Base-by-base conservation (phyloP, 2,888 invertebrate genomes). In the Meteorus cinctellus region DNA sequence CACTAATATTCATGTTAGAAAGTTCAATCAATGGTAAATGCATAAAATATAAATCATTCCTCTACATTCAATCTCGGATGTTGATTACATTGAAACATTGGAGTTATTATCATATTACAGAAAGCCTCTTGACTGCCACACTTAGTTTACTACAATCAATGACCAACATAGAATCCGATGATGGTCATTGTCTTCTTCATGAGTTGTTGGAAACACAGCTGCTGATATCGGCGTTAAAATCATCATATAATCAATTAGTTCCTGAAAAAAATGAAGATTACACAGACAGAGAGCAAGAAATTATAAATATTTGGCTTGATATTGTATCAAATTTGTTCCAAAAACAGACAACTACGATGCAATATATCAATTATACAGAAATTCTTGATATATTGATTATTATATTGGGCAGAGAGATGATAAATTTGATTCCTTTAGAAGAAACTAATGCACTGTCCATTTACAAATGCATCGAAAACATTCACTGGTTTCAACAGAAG, bases 1-100 rank as follows among this genome's bases (percentile, higher is more conserved):
- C 93, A 80, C 87, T 96, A 62, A 92, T 92, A 79, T 96, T 94
- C 85, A 94, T 96, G 79, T 89, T 97, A 75, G 92, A 91, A 74
- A 96, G 95, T 88, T 96, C 96, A 0, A 93, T 93, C 14, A 95
- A 94, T 85, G 84, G 87, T 86, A 80, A 79, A 31, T 68, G 8
- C 51, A 59, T 24, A 12, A 55, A n/a, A 5, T n/a, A 29, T 72
- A 63, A 72, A 70, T 19, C 51, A 16, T 14, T 63, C 69, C 63
- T 24, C 12, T 59, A 65, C 2, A n/a, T 72, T 34, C 45, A 48
- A 27, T 41, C 29, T 63, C 3, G 27, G 3, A 59, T 24, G 19
- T 16, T 8, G 6, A 62, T 62, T 36, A 19, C 41, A 16, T 36
- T 34, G 2, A 1, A 16, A 29, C 62, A 24, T 60, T 29, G 1